Percentiles rank a stretch among this genome's conserved stretches.
Evolutionary conservation across 2,113 vertebrate species (phyloP).

Genomic region (Eolophus roseicapilla): DNA sequence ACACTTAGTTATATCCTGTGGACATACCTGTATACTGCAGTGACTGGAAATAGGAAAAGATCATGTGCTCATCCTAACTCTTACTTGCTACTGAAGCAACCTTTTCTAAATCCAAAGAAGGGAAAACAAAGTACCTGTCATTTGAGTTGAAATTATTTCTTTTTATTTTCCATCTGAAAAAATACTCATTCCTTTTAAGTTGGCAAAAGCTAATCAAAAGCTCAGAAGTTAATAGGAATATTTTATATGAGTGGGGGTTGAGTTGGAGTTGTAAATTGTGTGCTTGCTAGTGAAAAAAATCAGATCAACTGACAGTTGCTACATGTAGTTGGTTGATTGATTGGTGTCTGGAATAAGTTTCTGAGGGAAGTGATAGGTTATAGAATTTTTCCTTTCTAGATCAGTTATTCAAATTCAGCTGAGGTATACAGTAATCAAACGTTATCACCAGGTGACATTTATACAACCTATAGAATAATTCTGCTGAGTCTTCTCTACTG

Average conservation of each 20-base stretch:
- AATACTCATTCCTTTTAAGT: not conserved
- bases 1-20: constrained; percentile 52
- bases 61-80: not conserved
- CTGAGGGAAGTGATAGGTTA: not conserved
- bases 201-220: not conserved
- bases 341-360: not conserved
- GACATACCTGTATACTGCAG: constrained; percentile 26
- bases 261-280: not conserved
- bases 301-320: not conserved
- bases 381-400: not conserved
- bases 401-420: not conserved
- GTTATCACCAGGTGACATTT: constrained; percentile 29
- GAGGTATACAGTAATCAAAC: not conserved
- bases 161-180: not conserved
- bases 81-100: not conserved
- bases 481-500: constrained; percentile 44
- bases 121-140: not conserved
- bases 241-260: not conserved
- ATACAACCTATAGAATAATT: constrained; percentile 43
- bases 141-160: not conserved
- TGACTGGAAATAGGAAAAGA: not conserved
- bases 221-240: not conserved
- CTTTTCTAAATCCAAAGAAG: not conserved
- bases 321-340: not conserved
- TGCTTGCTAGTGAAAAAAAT: not conserved